These are phyloP conservation scores for Cryptomyrus ogoouensis DNA, from an alignment of 2,113 vertebrate genomes.

Conservation along the genomic window DNA sequence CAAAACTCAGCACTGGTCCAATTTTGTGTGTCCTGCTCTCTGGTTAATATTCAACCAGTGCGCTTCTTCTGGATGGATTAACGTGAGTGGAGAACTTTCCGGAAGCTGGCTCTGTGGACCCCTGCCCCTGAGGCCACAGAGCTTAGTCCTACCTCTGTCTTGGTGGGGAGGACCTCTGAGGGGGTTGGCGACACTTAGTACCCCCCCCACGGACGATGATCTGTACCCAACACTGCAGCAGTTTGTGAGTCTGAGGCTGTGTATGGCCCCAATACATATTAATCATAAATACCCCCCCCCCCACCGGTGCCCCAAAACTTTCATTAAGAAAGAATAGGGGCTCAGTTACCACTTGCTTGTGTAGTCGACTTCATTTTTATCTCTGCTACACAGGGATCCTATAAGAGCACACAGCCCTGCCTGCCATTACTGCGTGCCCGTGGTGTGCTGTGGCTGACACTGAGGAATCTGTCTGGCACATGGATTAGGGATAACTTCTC, in stretches of 20 bases:
- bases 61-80: background rate
- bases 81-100: background rate
- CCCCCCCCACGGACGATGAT: background rate
- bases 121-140: background rate
- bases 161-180: background rate
- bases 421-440: background rate
- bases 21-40: background rate
- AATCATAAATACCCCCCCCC: background rate
- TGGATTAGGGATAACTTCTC: background rate
- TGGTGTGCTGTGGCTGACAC: background rate
- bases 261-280: background rate
- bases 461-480: background rate
- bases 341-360: background rate
- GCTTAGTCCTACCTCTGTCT: slow-evolving; percentile 1
- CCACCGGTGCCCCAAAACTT: background rate
- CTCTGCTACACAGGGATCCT: background rate
- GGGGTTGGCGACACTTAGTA: background rate
- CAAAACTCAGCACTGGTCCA: slow-evolving; percentile 1
- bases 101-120: background rate
- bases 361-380: background rate
- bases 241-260: background rate
- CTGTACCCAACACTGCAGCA: background rate
- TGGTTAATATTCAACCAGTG: slow-evolving; percentile 18
- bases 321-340: background rate
- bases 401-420: background rate